Percentiles rank a stretch among this genome's conserved stretches.
Evolutionary conservation across 2,113 vertebrate species (phyloP).

Genomic region (Alligator mississippiensis): DNA sequence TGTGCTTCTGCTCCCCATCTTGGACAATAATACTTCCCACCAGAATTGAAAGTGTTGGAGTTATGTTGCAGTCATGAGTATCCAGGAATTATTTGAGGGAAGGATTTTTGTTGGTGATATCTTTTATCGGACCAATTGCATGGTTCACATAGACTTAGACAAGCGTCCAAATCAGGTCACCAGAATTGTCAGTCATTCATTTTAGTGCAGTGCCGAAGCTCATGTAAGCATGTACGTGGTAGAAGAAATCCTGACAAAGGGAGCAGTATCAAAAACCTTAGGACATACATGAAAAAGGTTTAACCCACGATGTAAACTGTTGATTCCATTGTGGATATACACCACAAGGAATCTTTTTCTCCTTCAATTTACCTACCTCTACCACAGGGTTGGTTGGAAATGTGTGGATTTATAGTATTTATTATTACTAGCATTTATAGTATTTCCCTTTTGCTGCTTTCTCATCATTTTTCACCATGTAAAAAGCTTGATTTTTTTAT

Average conservation of each 20-base stretch:
- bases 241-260: neutral
- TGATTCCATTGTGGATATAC: neutral
- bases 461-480: constrained; percentile 61
- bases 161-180: too few relatives aligned
- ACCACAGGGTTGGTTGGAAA: neutral
- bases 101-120: too few relatives aligned
- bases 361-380: neutral
- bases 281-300: neutral
- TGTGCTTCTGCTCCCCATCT: neutral
- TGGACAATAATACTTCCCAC: neutral
- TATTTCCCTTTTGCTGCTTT: constrained; percentile 57
- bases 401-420: constrained; percentile 44
- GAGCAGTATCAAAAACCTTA: neutral
- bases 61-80: too few relatives aligned
- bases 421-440: constrained; percentile 32
- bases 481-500: constrained; percentile 57
- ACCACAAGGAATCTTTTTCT: neutral
- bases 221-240: neutral
- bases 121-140: too few relatives aligned
- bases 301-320: neutral
- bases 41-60: neutral
- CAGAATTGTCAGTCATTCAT: neutral
- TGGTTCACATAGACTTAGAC: too few relatives aligned
- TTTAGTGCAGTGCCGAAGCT: neutral
- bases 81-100: too few relatives aligned